Conservation (phyloP, 1,140 invertebrate species). For the Drosophila lowei region DNA sequence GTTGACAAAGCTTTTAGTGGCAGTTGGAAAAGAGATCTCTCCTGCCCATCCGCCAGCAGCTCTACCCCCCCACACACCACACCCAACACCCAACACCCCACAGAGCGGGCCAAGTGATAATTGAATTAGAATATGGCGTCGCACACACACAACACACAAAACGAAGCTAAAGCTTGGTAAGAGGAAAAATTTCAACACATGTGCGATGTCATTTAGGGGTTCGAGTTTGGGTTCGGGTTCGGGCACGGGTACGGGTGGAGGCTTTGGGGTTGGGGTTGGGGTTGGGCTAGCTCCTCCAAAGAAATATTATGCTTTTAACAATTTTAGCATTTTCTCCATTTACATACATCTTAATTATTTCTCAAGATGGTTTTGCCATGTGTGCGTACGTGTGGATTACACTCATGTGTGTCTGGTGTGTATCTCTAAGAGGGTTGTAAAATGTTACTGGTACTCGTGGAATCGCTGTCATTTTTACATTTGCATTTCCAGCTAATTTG, state of each 20-base stretch:
- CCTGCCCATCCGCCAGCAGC: not conserved
- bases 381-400: constrained; percentile 63
- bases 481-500: constrained; percentile 81
- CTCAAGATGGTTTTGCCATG: constrained; percentile 75
- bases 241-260: too few relatives aligned
- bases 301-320: constrained; percentile 82
- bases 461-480: constrained; percentile 78
- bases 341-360: constrained; percentile 83
- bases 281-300: constrained; percentile 58
- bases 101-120: constrained; percentile 72
- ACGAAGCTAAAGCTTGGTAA: constrained; percentile 64
- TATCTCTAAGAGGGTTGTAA: constrained; percentile 56
- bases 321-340: constrained; percentile 81
- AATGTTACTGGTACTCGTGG: constrained; percentile 67
- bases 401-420: constrained; percentile 16
- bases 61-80: not conserved
- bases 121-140: constrained; percentile 82
- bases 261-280: constrained; percentile 32
- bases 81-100: not conserved
- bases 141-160: constrained; percentile 40
- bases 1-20: constrained; percentile 81
- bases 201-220: constrained; percentile 71
- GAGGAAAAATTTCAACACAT: constrained; percentile 75
- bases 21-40: constrained; percentile 21
- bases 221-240: constrained; percentile 21